phyloP scores from a whole-genome alignment of 1,140 invertebrate genomes.

The Drosophila saltans region DNA sequence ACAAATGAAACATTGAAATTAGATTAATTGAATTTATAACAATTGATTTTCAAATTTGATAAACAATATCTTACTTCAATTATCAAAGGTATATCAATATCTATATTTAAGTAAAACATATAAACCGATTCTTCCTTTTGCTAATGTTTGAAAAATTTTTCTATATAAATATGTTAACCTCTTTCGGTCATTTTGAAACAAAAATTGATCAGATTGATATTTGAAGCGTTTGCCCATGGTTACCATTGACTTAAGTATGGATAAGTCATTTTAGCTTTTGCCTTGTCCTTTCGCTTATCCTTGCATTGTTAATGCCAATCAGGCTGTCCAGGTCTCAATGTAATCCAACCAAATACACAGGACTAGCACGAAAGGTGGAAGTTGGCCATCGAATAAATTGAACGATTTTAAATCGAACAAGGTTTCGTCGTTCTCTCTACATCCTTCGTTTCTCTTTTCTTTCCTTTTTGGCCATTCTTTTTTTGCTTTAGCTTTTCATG shows the following conservation, averaged over 20 bases:
- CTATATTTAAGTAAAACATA: too few relatives aligned
- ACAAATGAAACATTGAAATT: too few relatives aligned
- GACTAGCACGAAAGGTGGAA: neutral
- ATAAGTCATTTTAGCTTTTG: neutral
- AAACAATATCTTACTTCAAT: too few relatives aligned
- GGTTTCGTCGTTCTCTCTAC: neutral
- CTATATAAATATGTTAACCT: too few relatives aligned
- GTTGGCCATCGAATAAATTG: constrained; percentile 13
- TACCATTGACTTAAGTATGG: too few relatives aligned
- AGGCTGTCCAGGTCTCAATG: neutral
- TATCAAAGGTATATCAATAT: too few relatives aligned
- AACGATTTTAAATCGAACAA: constrained; percentile 11
- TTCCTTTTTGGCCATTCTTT: neutral
- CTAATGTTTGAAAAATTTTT: too few relatives aligned
- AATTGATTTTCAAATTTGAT: too few relatives aligned
- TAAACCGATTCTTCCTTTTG: too few relatives aligned
- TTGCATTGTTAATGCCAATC: constrained; percentile 4
- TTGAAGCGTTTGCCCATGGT: neutral
- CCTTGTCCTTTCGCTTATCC: neutral
- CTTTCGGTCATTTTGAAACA: neutral
- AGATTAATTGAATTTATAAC: too few relatives aligned
- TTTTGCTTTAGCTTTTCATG: constrained; percentile 1
- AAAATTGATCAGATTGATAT: neutral
- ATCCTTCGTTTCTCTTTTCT: neutral
- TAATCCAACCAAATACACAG: constrained; percentile 1